Evolutionary conservation across 2,797 vertebrate species (phyloP), one percentile per base, ranked within the genome.

Genomic region (Neosilurus hyrtlii): DNA sequence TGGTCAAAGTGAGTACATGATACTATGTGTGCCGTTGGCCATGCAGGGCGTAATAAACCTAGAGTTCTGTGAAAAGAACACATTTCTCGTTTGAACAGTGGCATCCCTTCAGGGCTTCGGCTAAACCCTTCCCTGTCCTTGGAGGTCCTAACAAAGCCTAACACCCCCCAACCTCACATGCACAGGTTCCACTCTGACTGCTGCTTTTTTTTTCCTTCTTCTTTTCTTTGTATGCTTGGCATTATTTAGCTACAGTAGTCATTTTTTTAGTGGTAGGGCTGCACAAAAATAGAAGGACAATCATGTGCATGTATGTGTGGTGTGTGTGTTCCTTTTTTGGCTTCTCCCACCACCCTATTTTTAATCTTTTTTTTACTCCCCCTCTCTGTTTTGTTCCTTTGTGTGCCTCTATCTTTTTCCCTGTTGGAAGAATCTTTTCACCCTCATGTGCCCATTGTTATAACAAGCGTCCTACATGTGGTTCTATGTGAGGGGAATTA

Each of bases 311-410:
- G 37, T 43, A 6, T 43, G 37, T 43, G 37, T 43, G 37, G 70
- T 68, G 20, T 66, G 56, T 43, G n/a, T 79, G 22, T 30, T 74
- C 71, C 79, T 14, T 4, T 77, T 78, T 51, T 22, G n/a, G 16
- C 81, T 86, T 82, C 77, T 76, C n/a, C 65, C 61, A 66, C 54
- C 16, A 5, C 54, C 37, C 67, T 85, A 81, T 83, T 81, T 80
- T 70, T 81, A 77, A 70, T 52, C 56, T 51, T 9, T 78, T 62
- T 35, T 62, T 35, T 12, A n/a, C 30, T 79, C 43, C 80, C 43
- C 78, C 37, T 35, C 24, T 56, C 26, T 57, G 52, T 62, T 82
- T n/a, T 73, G 18, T 77, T 73, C 59, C 35, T 49, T 77, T 62
- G 4, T 24, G 9, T 63, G 59, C 59, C 59, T 78, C 75, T 10